phyloP scores from a whole-genome alignment of 2,113 vertebrate genomes.

The Rhagologus leucostigma region DNA sequence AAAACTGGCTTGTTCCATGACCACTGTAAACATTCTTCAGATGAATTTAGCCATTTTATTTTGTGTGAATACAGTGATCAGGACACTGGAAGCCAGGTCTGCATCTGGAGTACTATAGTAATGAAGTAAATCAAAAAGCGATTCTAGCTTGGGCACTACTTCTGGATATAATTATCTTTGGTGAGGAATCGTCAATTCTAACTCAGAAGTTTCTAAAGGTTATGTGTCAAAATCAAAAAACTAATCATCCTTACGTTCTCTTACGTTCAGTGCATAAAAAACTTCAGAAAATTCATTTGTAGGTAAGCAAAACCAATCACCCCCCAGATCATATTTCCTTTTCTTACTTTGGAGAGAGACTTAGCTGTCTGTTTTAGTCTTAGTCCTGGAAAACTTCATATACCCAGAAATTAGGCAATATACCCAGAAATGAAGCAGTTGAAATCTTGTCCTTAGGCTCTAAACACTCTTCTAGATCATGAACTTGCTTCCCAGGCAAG shows the following conservation, averaged over 20 bases:
- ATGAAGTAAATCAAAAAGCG: not conserved
- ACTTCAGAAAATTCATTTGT: not conserved
- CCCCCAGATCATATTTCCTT: not conserved
- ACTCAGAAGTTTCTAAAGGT: not conserved
- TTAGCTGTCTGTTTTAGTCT: not conserved
- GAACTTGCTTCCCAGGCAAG: not conserved
- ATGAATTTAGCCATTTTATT: not conserved
- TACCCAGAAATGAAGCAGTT: not conserved
- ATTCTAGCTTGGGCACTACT: not conserved
- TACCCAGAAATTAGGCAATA: not conserved
- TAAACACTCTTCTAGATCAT: not conserved
- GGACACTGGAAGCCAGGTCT: not conserved
- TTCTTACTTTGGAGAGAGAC: not conserved
- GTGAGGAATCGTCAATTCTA: not conserved
- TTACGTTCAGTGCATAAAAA: not conserved
- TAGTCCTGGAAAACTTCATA: not conserved
- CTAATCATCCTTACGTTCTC: not conserved
- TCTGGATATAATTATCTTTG: not conserved
- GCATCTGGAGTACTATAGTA: not conserved
- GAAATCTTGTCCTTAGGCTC: not conserved
- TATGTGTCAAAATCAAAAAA: not conserved
- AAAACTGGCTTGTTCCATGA: not conserved
- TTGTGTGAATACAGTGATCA: not conserved
- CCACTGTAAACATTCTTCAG: not conserved
- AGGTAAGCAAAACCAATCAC: not conserved